A percentile compares a stretch with the other conserved stretches of the same genome.
These are phyloP conservation scores for Catostomus latipinnis DNA, from an alignment of 2,797 vertebrate genomes.

Conservation along the genomic window DNA sequence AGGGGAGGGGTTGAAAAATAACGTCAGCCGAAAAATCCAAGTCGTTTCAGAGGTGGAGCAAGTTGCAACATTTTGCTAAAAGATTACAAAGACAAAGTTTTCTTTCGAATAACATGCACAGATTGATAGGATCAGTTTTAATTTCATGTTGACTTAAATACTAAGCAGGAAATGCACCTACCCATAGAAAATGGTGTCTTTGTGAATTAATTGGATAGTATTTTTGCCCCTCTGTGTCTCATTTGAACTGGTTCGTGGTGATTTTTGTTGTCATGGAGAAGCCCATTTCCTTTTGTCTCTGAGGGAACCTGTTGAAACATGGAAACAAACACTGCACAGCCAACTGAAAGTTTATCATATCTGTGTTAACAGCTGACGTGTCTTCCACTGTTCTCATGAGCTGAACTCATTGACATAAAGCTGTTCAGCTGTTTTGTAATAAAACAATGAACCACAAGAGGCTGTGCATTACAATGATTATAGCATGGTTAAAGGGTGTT, in stretches of 20 bases:
- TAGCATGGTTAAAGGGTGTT: too few relatives aligned
- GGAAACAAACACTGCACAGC: background rate
- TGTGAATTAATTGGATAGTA: background rate
- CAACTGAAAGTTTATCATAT: constrained; percentile 5
- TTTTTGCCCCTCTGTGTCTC: background rate
- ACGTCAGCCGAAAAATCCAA: too few relatives aligned
- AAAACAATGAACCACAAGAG: too few relatives aligned
- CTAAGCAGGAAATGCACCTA: background rate
- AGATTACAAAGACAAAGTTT: too few relatives aligned
- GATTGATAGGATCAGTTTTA: too few relatives aligned
- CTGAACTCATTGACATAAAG: background rate
- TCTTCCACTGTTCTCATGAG: constrained; percentile 16
- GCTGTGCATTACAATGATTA: too few relatives aligned
- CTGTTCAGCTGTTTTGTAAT: too few relatives aligned
- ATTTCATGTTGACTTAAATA: too few relatives aligned
- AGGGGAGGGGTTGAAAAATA: too few relatives aligned
- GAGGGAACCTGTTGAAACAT: constrained; percentile 17
- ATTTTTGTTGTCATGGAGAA: constrained; percentile 9
- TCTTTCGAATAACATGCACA: background rate
- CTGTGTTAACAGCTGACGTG: constrained; percentile 27
- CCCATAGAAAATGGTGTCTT: background rate
- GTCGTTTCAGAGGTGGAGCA: background rate
- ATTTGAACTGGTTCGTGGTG: constrained; percentile 21
- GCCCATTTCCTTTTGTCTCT: constrained; percentile 24
- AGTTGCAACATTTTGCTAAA: too few relatives aligned